Base-by-base conservation (phyloP, 2,797 vertebrate genomes). In the Gadopsis marmoratus region DNA sequence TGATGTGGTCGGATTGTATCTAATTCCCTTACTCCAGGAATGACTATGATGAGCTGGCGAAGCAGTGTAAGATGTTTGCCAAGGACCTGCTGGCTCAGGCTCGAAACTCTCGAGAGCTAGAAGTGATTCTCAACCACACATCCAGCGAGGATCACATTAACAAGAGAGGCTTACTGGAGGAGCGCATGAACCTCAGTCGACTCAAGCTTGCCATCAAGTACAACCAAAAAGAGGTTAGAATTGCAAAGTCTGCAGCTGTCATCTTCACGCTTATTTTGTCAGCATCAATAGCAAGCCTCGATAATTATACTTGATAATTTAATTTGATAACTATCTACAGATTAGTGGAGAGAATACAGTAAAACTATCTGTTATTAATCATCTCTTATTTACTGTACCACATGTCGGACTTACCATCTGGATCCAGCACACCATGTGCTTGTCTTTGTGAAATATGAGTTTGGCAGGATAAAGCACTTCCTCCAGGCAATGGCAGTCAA, bases 181-280 rank as follows among this genome's bases (percentile, higher is more conserved):
- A 99, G 83, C 97, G 98, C 71, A 99, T 99, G 98, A 99, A 99
- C 88, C 95, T 99, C 89, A 98, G 97, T 83, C 96, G 98, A 75
- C 96, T 99, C 80, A 99, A 99, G 90, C 97, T 99, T 56, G 98
- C 98, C 82, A 99, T 99, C 91, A 99, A 98, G 84, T 99, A 99
- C 93, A 99, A 99, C 92, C 98, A 99, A 84, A 99, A 99, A 89
- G 98, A 99, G 97, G 98, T 99, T 1, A 79, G 92, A 43, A 11
- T 0, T 10, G 17, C 26, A 21, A 39, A 69, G 29, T 21, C 33
- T 26, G 76, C 43, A 26, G 4, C 58, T 14, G 29, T 12, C 41
- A n/a, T n/a, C 62, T 48, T 51, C 33, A 37, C 65, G 19, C 43
- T 41, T n/a, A 13, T 51, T 31, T 1, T 63, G 13, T 17, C 39